Percentiles rank a stretch among this genome's conserved stretches.
phyloP scores from a whole-genome alignment of 2,888 invertebrate species.

The Sinopyrophorus schimmeli region DNA sequence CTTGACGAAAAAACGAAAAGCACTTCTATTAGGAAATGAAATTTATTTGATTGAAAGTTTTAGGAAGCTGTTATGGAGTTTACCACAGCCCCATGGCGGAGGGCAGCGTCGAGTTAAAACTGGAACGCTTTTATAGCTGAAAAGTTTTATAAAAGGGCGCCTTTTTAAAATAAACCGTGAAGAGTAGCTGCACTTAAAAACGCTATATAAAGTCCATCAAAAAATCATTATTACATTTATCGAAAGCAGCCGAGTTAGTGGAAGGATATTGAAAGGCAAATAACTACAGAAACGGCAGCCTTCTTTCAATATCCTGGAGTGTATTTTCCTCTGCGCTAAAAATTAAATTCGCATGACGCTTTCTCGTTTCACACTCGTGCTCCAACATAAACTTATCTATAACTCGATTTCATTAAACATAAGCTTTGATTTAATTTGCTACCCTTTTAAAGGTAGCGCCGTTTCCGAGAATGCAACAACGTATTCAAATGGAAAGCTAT shows the following conservation, averaged over 20 bases:
- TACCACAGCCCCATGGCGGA: no score
- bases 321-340: conserved; percentile 2
- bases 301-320: conserved; percentile 6
- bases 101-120: no score
- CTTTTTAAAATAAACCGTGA: no score
- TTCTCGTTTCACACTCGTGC: conserved; percentile 1
- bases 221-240: conserved; percentile 1
- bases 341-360: conserved; percentile 9
- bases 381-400: conserved; percentile 6
- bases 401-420: conserved; percentile 12
- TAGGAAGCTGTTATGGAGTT: no score
- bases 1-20: no score
- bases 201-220: background rate
- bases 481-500: background rate
- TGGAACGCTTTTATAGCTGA: no score
- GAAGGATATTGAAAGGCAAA: conserved; percentile 6
- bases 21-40: no score
- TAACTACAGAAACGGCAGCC: background rate
- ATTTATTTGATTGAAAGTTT: no score
- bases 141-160: no score
- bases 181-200: background rate
- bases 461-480: background rate
- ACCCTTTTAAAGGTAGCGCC: background rate
- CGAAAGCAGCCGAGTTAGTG: background rate
- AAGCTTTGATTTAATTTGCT: conserved; percentile 7